phyloP scores from a whole-genome alignment of 2,797 vertebrate genomes.

The Vipera latastei region DNA sequence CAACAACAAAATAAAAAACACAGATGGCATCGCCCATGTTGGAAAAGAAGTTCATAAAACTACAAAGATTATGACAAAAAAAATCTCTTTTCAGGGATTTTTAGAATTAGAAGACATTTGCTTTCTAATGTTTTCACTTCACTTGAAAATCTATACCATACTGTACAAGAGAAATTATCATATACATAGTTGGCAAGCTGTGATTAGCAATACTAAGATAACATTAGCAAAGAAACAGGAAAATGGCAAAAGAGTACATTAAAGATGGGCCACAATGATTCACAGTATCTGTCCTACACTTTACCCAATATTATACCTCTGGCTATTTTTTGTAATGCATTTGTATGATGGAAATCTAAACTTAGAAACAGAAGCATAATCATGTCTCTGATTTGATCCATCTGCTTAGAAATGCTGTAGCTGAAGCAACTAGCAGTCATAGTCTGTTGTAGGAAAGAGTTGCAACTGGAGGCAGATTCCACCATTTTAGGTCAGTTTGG shows the following conservation, averaged over 20 bases:
- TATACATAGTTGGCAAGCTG: neutral
- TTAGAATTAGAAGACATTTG: neutral
- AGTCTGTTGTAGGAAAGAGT: neutral
- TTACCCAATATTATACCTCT: neutral
- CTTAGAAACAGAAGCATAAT: neutral
- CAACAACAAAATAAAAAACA: neutral
- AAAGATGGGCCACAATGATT: conserved; percentile 18
- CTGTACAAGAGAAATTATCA: neutral
- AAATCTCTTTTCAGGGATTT: neutral
- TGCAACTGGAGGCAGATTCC: neutral
- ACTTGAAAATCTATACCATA: neutral
- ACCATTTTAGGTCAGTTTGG: neutral
- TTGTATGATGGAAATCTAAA: neutral
- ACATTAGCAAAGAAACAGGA: conserved; percentile 3
- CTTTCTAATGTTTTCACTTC: neutral
- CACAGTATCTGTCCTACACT: conserved; percentile 3
- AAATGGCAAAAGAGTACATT: conserved; percentile 8
- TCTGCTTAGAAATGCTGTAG: neutral
- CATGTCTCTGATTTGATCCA: neutral
- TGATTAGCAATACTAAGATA: conserved; percentile 19
- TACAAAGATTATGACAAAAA: neutral
- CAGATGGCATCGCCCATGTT: too few species aligned
- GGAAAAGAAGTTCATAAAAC: conserved; percentile 15
- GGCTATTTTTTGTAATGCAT: conserved; percentile 12
- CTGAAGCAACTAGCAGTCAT: neutral